Evolutionary conservation across 2,113 vertebrate genomes (phyloP).

Genomic region (Corapipo altera): DNA sequence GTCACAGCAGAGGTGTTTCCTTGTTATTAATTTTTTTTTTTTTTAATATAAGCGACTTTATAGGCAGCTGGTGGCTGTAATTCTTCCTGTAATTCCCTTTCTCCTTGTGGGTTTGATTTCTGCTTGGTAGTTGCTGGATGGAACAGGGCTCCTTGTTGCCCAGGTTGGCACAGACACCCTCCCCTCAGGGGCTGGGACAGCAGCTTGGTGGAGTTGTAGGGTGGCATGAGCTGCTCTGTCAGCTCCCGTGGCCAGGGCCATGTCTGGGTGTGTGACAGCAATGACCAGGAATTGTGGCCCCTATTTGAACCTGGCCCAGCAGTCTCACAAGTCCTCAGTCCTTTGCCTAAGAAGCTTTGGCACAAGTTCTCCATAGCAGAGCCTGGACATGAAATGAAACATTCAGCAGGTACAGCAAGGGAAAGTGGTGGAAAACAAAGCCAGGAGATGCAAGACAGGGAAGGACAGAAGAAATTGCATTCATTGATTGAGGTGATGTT

Average conservation of each 20-base stretch:
- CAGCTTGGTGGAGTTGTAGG: not conserved
- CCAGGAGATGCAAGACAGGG: not conserved
- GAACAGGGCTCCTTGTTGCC: not conserved
- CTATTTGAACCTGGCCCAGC: not conserved
- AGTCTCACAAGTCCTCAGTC: not conserved
- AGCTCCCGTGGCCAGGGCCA: not conserved
- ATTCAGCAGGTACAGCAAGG: not conserved
- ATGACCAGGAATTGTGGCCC: not conserved
- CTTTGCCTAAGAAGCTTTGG: not conserved
- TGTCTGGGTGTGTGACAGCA: accelerated
- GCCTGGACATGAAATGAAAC: not conserved
- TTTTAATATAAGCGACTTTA: not conserved
- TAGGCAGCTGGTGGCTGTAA: not conserved
- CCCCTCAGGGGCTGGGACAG: not conserved
- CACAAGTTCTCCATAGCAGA: not conserved
- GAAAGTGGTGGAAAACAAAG: not conserved
- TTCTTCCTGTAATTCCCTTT: not conserved
- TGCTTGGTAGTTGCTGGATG: not conserved
- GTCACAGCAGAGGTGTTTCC: not conserved
- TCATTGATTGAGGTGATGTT: not conserved
- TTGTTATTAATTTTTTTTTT: too few relatives aligned
- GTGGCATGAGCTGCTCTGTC: not conserved
- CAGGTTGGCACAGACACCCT: not conserved
- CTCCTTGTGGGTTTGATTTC: not conserved
- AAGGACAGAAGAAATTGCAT: not conserved